Evolutionary conservation across 2,113 vertebrate species (phyloP).

Genomic region (Andinoacara biseriatus): DNA sequence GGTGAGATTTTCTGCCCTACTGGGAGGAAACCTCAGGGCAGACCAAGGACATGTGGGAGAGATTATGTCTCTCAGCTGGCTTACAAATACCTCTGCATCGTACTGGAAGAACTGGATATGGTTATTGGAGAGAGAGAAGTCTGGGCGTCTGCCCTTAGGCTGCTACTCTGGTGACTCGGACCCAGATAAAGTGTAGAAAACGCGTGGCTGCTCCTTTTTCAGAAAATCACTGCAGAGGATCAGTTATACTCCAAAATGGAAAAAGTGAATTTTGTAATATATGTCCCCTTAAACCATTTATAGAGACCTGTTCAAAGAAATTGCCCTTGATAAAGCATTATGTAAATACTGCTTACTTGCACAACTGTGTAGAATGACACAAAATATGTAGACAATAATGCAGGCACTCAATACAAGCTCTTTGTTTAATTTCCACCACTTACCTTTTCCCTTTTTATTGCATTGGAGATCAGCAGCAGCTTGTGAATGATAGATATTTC

Average conservation of each 20-base stretch:
- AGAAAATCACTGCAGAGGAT: too few relatives aligned
- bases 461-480: conserved; percentile 33
- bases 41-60: background rate
- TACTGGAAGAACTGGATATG: background rate
- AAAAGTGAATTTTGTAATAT: background rate
- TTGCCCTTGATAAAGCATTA: background rate
- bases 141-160: background rate
- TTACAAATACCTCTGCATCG: background rate
- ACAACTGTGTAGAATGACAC: too few relatives aligned
- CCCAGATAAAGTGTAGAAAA: background rate
- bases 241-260: background rate
- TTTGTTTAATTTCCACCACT: conserved; percentile 2
- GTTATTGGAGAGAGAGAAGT: background rate
- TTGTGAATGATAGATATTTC: conserved; percentile 30
- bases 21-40: background rate
- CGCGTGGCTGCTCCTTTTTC: background rate
- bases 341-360: too few relatives aligned
- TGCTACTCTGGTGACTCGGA: fast-evolving
- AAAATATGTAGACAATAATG: too few relatives aligned
- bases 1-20: background rate
- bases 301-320: background rate
- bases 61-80: background rate
- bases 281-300: background rate
- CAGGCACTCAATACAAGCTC: background rate
- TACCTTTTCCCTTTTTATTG: background rate